Evolutionary conservation across 2,797 vertebrate genomes (phyloP), one percentile per base, ranked within the genome.

Genomic region (Sebastes itinus): DNA sequence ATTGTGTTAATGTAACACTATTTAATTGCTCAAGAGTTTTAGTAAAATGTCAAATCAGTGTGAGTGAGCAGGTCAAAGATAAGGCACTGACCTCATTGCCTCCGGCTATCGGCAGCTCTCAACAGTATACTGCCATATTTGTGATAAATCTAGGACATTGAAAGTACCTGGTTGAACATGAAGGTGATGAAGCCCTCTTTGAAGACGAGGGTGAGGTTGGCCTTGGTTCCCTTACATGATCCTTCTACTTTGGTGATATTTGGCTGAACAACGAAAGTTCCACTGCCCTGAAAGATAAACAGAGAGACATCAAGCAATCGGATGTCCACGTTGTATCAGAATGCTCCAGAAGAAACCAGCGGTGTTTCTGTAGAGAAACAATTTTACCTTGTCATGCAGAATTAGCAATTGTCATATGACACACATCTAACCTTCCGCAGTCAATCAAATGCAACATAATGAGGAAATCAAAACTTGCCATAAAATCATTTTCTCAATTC

Each of bases 91-190:
- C 22, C 16, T 59, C 4, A 27, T 9, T 60, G 7, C 59, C 25
- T 22, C 9, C 16, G 3, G 4, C 7, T 18, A 10, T 58, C 2
- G 18, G 2, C 22, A 23, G 7, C 1, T 14, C 22, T 35, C 22
- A 20, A 25, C 23, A 42, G 58, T 32, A 61, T 18, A 46, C 42
- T 35, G 23, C 6, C 0, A 22, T 12, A 25, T 64, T 49, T 46
- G 5, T 14, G 27, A 25, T 7, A 75, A 33, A 61, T 49, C 5
- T 4, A 20, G 8, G 27, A 73, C 55, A 67, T 28, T 1, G 3
- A 28, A 59, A 23, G 61, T 90, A 96, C 96, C 93, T 92, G 95
- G 60, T 70, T 75, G 82, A 94, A 96, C 18, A 12, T 14, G 61
- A 96, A 88, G 7, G 22, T 70, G 49, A 96, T 89, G 6, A 0